Base-by-base conservation (phyloP, 2,797 vertebrate species). In the Esox masquinongy region DNA sequence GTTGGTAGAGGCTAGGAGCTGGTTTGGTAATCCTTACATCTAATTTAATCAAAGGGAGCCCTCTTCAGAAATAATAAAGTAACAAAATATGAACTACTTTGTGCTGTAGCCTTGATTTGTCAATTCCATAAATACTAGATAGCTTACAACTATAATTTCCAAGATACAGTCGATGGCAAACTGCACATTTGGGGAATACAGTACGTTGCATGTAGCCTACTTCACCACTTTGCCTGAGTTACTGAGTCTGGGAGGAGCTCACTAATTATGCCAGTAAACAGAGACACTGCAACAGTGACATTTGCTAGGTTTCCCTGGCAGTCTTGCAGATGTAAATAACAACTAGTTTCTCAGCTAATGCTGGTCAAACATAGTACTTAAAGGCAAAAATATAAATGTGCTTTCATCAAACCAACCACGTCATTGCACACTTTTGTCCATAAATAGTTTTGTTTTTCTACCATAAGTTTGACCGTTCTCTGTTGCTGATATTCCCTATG, bases 311-410 rank as follows among this genome's bases (percentile, higher is more conserved):
- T 90, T 80, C 86, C 84, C 85, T 83, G 85, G 88, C 83, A 77
- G 83, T 89, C 74, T 85, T 74, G 73, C 78, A 79, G 85, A 84
- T 86, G 86, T 84, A 88, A 88, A 92, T 87, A 82, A 82, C 86
- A 77, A 39, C 0, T 69, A 76, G 74, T 83, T 86, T 78, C 85
- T 90, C 86, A 89, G 87, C 86, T 87, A 68, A 90, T 89, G 82
- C 74, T 83, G 82, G 84, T 84, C 84, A 88, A 92, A 84, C 87
- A 82, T 89, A 81, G 84, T 39, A 91, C 91, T 91, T 89, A 88
- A 77, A 79, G 88, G 82, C 85, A 89, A 90, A 79, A 90, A 88
- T 85, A 90, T 82, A 78, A 71, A 79, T 85, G 73, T 83, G 75
- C 70, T 81, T 80, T 85, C 83, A 86, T 89, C 85, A 88, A 90